Evolutionary conservation across 92 coral and sea anemone species (phyloP).

Genomic region (Umimayanthus chanpuru): DNA sequence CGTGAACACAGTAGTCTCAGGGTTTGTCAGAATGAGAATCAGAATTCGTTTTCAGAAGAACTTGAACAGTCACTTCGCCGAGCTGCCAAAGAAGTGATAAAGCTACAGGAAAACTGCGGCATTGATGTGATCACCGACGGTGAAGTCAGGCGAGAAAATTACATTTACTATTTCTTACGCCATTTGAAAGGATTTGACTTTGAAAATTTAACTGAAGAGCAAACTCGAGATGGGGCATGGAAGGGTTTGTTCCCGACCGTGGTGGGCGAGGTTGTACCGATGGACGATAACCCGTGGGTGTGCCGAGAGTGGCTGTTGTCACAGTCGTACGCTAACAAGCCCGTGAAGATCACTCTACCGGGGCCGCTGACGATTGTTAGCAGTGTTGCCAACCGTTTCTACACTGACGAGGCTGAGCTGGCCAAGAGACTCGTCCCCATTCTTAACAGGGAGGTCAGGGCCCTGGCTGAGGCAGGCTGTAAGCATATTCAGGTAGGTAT

Average conservation of each 20-base stretch:
- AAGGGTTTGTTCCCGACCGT: conserved; percentile 66
- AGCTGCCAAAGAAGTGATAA: conserved; percentile 66
- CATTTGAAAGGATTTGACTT: conserved; percentile 81
- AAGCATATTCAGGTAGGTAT: conserved; percentile 78
- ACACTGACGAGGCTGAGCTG: conserved; percentile 57
- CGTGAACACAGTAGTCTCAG: conserved; percentile 35
- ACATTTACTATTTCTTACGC: conserved; percentile 82
- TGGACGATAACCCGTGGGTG: conserved; percentile 65
- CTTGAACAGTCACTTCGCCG: conserved; percentile 50
- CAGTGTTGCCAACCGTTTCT: conserved; percentile 66
- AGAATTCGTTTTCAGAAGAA: conserved; percentile 11
- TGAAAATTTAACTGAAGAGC: conserved; percentile 49
- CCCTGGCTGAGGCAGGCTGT: conserved; percentile 78
- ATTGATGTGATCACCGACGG: conserved; percentile 92
- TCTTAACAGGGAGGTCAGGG: conserved; percentile 73
- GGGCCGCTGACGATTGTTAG: conserved; percentile 86
- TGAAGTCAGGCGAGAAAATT: conserved; percentile 79
- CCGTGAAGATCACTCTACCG: conserved; percentile 85
- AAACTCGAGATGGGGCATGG: conserved; percentile 69
- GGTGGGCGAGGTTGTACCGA: conserved; percentile 55
- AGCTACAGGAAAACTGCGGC: conserved; percentile 62
- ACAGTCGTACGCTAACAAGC: conserved; percentile 56
- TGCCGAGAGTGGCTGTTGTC: conserved; percentile 75
- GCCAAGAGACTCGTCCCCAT: conserved; percentile 55
- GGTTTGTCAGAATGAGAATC: not conserved